phyloP scores from a whole-genome alignment of 2,888 invertebrate genomes.

The Meandrusa payeni region DNA sequence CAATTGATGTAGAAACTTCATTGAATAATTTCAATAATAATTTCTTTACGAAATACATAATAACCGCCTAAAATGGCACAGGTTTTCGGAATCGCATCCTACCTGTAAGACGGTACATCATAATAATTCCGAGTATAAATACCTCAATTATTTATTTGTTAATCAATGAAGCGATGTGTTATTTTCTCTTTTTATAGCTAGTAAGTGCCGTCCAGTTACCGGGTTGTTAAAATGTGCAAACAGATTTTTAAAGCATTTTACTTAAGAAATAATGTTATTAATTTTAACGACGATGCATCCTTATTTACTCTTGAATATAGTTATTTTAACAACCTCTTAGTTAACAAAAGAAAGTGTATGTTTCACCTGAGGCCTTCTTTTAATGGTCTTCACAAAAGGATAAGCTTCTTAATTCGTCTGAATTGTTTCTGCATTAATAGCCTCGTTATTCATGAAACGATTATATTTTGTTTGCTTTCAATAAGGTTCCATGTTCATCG shows the following conservation, averaged over 20 bases:
- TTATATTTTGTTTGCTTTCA: too few relatives aligned
- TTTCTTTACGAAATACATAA: too few relatives aligned
- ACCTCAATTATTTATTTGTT: conserved; percentile 19
- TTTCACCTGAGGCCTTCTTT: too few relatives aligned
- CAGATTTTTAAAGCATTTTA: conserved; percentile 2
- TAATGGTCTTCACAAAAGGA: too few relatives aligned
- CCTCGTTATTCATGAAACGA: too few relatives aligned
- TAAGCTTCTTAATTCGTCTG: too few relatives aligned
- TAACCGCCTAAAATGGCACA: conserved; percentile 8
- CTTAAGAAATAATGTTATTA: conserved; percentile 10
- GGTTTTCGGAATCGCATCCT: too few relatives aligned
- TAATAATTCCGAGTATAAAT: conserved; percentile 11
- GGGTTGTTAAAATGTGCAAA: conserved; percentile 2
- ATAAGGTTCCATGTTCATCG: too few relatives aligned
- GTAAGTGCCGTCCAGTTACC: conserved; percentile 8
- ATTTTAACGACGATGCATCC: conserved; percentile 6
- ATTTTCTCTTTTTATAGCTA: conserved; percentile 17
- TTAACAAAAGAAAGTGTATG: not conserved
- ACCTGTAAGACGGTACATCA: too few relatives aligned
- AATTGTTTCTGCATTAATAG: too few relatives aligned
- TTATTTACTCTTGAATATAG: conserved; percentile 1
- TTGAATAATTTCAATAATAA: too few relatives aligned
- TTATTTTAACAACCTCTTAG: not conserved
- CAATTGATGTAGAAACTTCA: too few relatives aligned
- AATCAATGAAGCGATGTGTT: conserved; percentile 17